These are phyloP conservation scores for Pilophorus perplexus DNA, from an alignment of 2,888 invertebrate species.

Conservation along the genomic window DNA sequence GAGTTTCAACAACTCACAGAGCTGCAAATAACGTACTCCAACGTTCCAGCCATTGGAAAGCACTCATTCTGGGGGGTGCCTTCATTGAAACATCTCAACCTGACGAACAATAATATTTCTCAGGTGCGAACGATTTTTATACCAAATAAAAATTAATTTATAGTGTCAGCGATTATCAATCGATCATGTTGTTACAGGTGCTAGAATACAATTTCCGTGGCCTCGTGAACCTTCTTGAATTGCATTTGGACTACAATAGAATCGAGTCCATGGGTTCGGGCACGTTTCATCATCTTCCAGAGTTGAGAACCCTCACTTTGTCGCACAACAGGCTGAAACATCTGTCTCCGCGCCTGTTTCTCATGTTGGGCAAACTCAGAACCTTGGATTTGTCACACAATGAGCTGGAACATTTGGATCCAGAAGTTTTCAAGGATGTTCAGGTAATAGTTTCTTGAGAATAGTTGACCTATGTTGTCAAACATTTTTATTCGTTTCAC, in stretches of 20 bases:
- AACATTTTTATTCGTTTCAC: too few relatives aligned
- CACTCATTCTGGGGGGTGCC: conserved; percentile 79
- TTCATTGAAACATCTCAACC: conserved; percentile 60
- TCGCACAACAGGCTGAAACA: conserved; percentile 55
- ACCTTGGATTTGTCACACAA: conserved; percentile 73
- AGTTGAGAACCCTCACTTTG: conserved; percentile 65
- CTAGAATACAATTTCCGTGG: conserved; percentile 64
- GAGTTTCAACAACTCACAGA: conserved; percentile 61
- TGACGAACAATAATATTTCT: conserved; percentile 72
- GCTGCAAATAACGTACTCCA: conserved; percentile 69
- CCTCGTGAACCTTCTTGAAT: conserved; percentile 66
- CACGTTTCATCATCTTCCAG: conserved; percentile 70
- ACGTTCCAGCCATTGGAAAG: conserved; percentile 72
- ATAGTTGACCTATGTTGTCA: too few relatives aligned
- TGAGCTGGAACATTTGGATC: conserved; percentile 68
- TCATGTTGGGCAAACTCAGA: conserved; percentile 69
- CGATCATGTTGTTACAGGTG: conserved; percentile 38
- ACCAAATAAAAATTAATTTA: neutral
- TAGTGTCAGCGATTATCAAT: too few relatives aligned
- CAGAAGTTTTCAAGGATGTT: conserved; percentile 74
- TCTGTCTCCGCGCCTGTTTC: conserved; percentile 56
- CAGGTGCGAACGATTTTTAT: conserved; percentile 50
- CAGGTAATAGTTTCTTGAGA: too few relatives aligned
- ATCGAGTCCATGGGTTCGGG: conserved; percentile 73
- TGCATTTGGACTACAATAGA: conserved; percentile 71